Base-by-base conservation (phyloP, 2,888 invertebrate species). In the Parnassius mnemosyne region DNA sequence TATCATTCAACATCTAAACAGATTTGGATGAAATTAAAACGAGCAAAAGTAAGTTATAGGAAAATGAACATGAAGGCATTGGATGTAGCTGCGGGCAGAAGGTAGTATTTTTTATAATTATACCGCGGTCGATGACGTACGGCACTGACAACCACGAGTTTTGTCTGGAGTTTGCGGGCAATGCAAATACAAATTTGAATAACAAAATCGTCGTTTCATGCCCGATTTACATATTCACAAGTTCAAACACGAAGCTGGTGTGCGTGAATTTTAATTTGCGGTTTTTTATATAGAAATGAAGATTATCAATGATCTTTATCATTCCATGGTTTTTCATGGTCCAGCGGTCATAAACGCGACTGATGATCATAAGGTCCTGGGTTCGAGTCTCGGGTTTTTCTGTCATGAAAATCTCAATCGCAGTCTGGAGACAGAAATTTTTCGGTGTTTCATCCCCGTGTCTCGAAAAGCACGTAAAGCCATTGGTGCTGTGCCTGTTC, bases 171-270 rank as follows among this genome's bases (percentile, higher is more conserved):
- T 61, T 57, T 57, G 49, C 53, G 57, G 34, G 20, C 47, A 53
- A 57, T 57, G 61, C 47, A 57, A 61, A 61, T 57, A 61, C 61
- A 62, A 62, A 62, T 62, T 57, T 62, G 61, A 53, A 62, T 62
- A 53, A 62, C 61, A 49, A 53, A 62, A 62, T 57, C 53, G 61
- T 47, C 57, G 61, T 57, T 62, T 57, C 47, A 53, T 53, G 53
- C 52, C 53, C 61, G 57, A 62, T 62, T 62, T 62, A 20, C 53
- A 61, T 61, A 61, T 61, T 53, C 57, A 61, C 52, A 47, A 53
- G 49, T 57, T 49, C 61, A 53, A 61, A 61, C 53, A 51, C 9
- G 43, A 43, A 57, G 53, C 41, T 49, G 16, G 46, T 41, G 56
- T 41, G 52, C 46, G 20, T 7, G 44, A 56, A 61, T 56, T 56